phyloP scores from a whole-genome alignment of 2,888 invertebrate species.

The Sabatieria punctata region DNA sequence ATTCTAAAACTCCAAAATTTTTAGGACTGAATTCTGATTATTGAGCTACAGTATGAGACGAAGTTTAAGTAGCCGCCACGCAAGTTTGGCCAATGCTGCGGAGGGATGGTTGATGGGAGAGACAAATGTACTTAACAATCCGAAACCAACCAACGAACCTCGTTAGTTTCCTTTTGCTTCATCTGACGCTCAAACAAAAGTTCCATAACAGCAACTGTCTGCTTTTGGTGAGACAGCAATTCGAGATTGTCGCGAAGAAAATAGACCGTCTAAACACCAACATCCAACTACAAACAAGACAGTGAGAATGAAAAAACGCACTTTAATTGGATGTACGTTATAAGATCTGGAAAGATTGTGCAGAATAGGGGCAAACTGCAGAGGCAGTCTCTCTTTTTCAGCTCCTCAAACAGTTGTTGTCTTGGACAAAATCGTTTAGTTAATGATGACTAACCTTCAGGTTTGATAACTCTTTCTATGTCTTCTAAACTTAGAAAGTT shows the following conservation, averaged over 20 bases:
- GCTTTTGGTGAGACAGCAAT: conserved; percentile 54
- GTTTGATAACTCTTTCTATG: conserved; percentile 57
- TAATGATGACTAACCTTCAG: conserved; percentile 40
- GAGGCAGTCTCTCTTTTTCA: conserved; percentile 58
- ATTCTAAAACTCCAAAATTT: no score
- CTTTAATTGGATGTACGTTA: conserved; percentile 33
- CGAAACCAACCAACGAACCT: conserved; percentile 45
- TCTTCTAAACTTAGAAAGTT: conserved; percentile 71
- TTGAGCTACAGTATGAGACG: no score
- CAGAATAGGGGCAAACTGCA: conserved; percentile 52
- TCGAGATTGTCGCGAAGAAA: conserved; percentile 51
- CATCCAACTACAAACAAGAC: background rate
- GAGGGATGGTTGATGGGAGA: background rate
- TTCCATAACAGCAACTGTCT: conserved; percentile 57
- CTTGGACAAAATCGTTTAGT: background rate
- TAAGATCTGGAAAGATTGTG: conserved; percentile 69
- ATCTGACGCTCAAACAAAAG: conserved; percentile 69
- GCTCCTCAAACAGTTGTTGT: conserved; percentile 36
- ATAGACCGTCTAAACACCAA: conserved; percentile 34
- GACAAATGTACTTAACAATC: background rate
- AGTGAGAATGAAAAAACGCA: no score
- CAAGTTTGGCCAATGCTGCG: no score
- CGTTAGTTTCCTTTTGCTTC: conserved; percentile 63
- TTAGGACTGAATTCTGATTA: no score
- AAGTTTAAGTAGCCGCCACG: no score